phyloP scores from a whole-genome alignment of 2,888 invertebrate genomes.

The Julus scanicus region DNA sequence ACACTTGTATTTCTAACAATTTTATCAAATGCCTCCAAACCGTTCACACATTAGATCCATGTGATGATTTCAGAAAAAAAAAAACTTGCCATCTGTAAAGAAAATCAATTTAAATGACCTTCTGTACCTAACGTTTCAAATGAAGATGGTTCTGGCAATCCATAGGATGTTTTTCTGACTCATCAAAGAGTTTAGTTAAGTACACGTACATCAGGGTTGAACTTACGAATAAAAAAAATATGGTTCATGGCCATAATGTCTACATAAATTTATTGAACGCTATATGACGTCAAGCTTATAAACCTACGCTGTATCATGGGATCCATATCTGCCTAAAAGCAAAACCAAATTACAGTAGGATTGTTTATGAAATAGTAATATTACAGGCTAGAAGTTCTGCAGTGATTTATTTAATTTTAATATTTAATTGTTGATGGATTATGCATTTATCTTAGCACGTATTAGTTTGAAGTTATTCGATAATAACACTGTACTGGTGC shows the following conservation, averaged over 20 bases:
- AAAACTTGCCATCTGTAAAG: neutral
- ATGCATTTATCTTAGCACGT: neutral
- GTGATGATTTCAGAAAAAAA: neutral
- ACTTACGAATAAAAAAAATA: neutral
- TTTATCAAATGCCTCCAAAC: neutral
- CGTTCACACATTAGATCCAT: neutral
- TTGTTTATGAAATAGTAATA: neutral
- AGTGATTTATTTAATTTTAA: too few species aligned
- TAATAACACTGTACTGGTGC: neutral
- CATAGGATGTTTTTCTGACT: neutral
- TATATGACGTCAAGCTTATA: neutral
- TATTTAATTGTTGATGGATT: neutral
- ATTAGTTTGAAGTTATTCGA: neutral
- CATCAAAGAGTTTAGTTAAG: neutral
- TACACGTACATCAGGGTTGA: neutral
- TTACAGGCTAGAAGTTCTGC: too few species aligned
- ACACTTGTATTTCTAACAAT: neutral
- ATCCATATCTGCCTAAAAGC: too few species aligned
- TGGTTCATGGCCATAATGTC: neutral
- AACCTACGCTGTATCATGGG: neutral
- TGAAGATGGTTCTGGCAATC: neutral
- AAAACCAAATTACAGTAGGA: too few species aligned
- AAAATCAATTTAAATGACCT: neutral
- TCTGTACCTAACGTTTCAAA: neutral
- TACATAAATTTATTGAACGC: neutral